A percentile compares a stretch with the other conserved stretches of the same genome.
These are phyloP conservation scores for Trematocara stigmaticum DNA, from an alignment of 2,113 vertebrate species.

Conservation along the genomic window DNA sequence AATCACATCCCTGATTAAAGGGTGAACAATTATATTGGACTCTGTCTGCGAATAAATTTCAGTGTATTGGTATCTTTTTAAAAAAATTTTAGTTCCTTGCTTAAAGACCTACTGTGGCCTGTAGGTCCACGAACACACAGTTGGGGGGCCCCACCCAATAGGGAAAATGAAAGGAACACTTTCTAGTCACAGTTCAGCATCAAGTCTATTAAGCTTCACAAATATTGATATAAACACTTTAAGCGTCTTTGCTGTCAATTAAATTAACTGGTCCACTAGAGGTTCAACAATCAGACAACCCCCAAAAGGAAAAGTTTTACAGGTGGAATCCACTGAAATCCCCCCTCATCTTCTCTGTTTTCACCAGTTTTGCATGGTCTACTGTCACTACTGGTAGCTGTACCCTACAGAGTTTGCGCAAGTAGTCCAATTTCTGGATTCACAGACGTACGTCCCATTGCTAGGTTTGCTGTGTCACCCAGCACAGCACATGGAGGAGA, in stretches of 20 bases:
- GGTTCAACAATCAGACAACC: background rate
- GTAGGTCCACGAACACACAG: fast-evolving
- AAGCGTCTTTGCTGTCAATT: background rate
- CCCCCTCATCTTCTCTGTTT: fast-evolving
- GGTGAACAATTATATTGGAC: background rate
- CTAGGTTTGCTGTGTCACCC: fast-evolving
- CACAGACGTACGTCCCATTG: fast-evolving
- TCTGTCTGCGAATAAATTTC: background rate
- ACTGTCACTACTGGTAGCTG: background rate
- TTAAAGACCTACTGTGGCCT: background rate
- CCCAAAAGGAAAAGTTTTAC: background rate
- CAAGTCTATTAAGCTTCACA: background rate
- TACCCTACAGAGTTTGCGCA: fast-evolving
- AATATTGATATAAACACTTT: background rate
- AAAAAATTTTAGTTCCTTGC: fast-evolving
- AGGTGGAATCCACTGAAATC: background rate
- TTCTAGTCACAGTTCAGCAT: background rate
- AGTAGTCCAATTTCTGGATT: background rate
- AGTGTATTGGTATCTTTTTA: background rate
- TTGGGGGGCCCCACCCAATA: background rate
- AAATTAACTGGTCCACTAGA: background rate
- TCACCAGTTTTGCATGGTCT: fast-evolving
- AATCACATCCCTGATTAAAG: background rate
- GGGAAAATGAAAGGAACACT: fast-evolving
- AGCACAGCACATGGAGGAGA: background rate